Evolutionary conservation across 2,888 invertebrate species (phyloP).

Genomic region (Campoplex capitator): DNA sequence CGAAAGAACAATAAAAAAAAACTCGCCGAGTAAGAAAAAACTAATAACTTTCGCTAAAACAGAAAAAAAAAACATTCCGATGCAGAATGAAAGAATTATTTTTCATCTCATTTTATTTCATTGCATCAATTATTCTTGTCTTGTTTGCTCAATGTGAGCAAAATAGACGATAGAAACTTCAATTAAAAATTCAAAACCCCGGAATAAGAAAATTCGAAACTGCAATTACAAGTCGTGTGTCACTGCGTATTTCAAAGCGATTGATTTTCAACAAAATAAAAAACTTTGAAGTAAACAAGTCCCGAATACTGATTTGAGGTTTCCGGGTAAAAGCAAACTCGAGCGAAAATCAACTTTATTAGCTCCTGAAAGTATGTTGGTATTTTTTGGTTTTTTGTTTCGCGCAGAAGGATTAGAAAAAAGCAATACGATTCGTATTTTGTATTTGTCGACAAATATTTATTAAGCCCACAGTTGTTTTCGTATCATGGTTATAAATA

Average conservation of each 20-base stretch:
- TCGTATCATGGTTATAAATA: conserved; percentile 81
- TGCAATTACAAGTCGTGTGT: no score
- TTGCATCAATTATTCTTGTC: background rate
- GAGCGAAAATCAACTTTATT: no score
- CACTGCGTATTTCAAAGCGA: no score
- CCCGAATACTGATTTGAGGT: background rate
- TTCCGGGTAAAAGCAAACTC: no score
- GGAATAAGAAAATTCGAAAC: no score
- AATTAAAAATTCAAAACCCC: no score
- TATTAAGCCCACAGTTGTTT: conserved; percentile 80
- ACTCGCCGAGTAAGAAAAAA: background rate
- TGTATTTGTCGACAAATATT: conserved; percentile 76
- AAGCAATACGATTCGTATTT: background rate
- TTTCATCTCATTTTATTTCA: background rate
- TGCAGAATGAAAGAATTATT: background rate
- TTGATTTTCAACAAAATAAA: no score
- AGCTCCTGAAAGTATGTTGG: no score
- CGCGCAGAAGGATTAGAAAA: background rate
- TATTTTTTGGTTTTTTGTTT: no score
- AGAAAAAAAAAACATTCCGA: background rate
- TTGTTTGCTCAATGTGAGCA: background rate
- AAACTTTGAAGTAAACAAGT: background rate
- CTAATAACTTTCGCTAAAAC: background rate
- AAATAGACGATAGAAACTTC: no score
- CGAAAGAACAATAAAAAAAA: background rate